Conservation (phyloP, 2,888 invertebrate species). For the Leptinotarsa rubiginosa region DNA sequence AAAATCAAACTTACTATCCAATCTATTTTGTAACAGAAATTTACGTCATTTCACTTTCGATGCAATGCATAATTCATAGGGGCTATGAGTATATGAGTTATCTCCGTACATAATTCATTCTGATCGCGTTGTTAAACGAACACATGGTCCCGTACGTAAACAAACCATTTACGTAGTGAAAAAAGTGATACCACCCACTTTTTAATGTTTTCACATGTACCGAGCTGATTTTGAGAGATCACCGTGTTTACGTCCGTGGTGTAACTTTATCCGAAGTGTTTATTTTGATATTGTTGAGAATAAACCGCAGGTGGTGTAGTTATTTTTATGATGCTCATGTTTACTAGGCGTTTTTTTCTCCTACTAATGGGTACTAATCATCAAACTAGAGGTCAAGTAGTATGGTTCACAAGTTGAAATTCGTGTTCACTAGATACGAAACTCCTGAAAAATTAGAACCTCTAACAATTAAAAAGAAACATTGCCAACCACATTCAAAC, state of each 20-base stretch:
- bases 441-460: no score
- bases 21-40: neutral
- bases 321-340: neutral
- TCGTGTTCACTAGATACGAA: no score
- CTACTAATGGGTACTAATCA: no score
- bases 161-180: constrained; percentile 10
- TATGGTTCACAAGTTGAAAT: no score
- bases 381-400: no score
- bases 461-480: no score
- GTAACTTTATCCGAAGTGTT: neutral
- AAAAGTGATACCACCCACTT: constrained; percentile 17
- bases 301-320: constrained; percentile 2
- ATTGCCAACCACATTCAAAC: no score
- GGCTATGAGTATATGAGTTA: neutral
- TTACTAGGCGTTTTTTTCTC: no score
- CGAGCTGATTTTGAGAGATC: constrained; percentile 7
- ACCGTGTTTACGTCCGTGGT: constrained; percentile 8
- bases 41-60: neutral
- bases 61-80: neutral
- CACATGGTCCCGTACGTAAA: constrained; percentile 20
- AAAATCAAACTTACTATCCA: no score
- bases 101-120: constrained; percentile 22
- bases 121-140: constrained; percentile 19
- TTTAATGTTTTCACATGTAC: constrained; percentile 16
- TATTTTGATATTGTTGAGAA: constrained; percentile 4